phyloP scores from a whole-genome alignment of 2,113 vertebrate species.

The Pavo muticus region DNA sequence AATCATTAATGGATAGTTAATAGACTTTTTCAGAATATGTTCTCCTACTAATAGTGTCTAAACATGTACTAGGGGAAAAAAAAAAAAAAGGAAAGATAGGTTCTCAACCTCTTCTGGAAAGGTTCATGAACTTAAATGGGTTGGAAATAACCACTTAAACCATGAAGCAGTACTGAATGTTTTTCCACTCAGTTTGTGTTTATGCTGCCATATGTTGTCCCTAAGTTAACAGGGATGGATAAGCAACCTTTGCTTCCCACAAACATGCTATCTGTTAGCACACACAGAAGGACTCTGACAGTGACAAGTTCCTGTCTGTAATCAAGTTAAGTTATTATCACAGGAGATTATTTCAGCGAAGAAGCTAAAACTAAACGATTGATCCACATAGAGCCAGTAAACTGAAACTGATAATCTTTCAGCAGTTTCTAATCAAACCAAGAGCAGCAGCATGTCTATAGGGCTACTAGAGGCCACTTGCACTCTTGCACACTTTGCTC shows the following conservation, averaged over 20 bases:
- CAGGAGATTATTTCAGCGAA: not conserved
- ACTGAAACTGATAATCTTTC: not conserved
- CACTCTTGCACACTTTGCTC: not conserved
- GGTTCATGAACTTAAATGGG: not conserved
- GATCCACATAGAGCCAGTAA: not conserved
- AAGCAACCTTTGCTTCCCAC: not conserved
- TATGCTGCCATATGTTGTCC: not conserved
- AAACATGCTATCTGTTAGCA: not conserved
- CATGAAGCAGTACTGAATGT: not conserved
- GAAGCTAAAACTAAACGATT: not conserved
- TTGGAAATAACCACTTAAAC: not conserved
- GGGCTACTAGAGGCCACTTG: not conserved
- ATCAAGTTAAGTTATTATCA: not conserved
- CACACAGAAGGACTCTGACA: not conserved
- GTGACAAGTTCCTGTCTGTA: not conserved
- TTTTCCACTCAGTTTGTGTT: not conserved
- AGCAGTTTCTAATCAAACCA: not conserved
- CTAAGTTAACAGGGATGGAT: not conserved
- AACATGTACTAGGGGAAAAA: not conserved
- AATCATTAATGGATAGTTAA: not conserved
- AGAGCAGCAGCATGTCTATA: rapidly evolving
- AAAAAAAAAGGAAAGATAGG: not conserved
- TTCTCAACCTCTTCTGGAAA: not conserved
- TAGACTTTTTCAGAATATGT: not conserved
- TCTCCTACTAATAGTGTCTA: not conserved